These are phyloP conservation scores for Spodoptera exigua DNA, from an alignment of 2,888 invertebrate species.

Conservation along the genomic window DNA sequence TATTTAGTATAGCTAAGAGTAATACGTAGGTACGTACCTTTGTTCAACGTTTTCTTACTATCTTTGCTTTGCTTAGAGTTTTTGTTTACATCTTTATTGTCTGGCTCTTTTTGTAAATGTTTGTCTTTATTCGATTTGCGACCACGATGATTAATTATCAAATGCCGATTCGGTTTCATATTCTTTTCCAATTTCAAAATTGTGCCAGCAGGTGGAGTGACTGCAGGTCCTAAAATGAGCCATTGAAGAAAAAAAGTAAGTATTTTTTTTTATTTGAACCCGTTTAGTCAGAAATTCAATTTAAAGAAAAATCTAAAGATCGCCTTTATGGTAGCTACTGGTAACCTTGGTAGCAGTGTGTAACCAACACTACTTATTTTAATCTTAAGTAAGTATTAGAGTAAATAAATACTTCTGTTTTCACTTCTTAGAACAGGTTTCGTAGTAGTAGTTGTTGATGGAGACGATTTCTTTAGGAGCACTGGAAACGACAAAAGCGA, in stretches of 20 bases:
- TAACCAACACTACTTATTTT: no score
- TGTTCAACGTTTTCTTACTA: not conserved
- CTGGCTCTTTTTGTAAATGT: not conserved
- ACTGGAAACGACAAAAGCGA: slow-evolving; percentile 19
- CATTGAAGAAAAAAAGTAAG: not conserved
- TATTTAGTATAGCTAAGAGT: not conserved
- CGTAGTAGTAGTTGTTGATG: not conserved
- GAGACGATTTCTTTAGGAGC: slow-evolving; percentile 12
- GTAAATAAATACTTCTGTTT: not conserved
- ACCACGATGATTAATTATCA: slow-evolving; percentile 57
- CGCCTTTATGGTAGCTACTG: no score
- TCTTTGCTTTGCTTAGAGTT: not conserved
- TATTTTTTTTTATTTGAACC: no score
- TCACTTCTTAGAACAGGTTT: not conserved
- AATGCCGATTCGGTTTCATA: slow-evolving; percentile 62
- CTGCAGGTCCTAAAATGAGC: no score
- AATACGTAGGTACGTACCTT: slow-evolving; percentile 20
- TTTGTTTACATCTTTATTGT: slow-evolving; percentile 7
- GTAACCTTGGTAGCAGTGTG: no score
- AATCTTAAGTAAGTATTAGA: no score
- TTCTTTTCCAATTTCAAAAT: slow-evolving; percentile 55
- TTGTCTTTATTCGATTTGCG: slow-evolving; percentile 19
- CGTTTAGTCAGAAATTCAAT: no score
- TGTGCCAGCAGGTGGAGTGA: slow-evolving; percentile 5
- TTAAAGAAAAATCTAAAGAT: no score